These are phyloP conservation scores for Folsomia manolachei DNA, from an alignment of 2,888 invertebrate genomes.

Conservation along the genomic window DNA sequence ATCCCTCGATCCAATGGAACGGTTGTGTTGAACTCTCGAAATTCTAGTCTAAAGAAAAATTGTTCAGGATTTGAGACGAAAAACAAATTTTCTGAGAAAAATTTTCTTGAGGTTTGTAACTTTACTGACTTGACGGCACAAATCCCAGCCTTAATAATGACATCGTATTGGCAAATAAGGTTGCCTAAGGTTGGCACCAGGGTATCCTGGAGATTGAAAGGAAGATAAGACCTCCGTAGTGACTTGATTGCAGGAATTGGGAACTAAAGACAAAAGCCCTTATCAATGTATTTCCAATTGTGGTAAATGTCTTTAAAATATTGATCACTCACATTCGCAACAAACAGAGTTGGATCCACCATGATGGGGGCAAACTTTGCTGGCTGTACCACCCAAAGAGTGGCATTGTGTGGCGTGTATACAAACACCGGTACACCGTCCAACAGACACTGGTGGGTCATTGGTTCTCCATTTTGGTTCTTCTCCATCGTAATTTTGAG, in stretches of 20 bases:
- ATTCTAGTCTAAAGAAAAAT: constrained; percentile 40
- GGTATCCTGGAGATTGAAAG: constrained; percentile 47
- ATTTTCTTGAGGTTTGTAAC: too few relatives aligned
- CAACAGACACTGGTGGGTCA: too few relatives aligned
- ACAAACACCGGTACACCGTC: constrained; percentile 41
- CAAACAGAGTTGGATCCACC: constrained; percentile 41
- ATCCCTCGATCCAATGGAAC: constrained; percentile 52
- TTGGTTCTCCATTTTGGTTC: neutral
- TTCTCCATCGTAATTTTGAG: neutral
- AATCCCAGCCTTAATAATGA: constrained; percentile 45
- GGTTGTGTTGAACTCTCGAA: constrained; percentile 49
- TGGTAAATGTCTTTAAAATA: neutral
- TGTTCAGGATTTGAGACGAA: neutral
- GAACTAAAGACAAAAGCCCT: constrained; percentile 25
- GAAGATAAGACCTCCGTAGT: constrained; percentile 32
- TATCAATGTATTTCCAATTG: neutral
- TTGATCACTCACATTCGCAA: constrained; percentile 40
- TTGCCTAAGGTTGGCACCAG: constrained; percentile 47
- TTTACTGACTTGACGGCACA: constrained; percentile 43
- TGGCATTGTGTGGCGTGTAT: constrained; percentile 37
- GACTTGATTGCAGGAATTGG: constrained; percentile 38
- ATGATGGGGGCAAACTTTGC: constrained; percentile 31
- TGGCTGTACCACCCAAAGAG: constrained; percentile 36
- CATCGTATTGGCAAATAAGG: constrained; percentile 45
- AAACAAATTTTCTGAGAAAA: neutral